A percentile compares a stretch with the other conserved stretches of the same genome.
These are phyloP conservation scores for Odocoileus virginianus DNA, from an alignment of 2,113 vertebrate species.

Conservation along the genomic window DNA sequence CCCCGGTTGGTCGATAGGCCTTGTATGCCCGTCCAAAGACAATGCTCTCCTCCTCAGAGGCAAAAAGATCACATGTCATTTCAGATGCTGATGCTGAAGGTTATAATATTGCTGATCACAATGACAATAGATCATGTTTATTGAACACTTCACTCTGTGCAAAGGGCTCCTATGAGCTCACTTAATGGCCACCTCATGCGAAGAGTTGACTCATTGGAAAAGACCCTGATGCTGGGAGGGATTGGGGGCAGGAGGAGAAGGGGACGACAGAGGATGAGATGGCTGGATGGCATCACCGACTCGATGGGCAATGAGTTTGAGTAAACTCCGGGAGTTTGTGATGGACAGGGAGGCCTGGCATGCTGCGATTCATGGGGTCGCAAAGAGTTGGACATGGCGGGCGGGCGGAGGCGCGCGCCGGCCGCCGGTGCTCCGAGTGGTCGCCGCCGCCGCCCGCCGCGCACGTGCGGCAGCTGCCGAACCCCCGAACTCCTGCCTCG, in stretches of 20 bases:
- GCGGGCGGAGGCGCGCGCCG: background rate
- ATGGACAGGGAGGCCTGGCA: too few relatives aligned
- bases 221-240: too few relatives aligned
- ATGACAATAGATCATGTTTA: background rate
- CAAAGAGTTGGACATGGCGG: background rate
- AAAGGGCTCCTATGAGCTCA: background rate
- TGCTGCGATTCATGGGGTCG: too few relatives aligned
- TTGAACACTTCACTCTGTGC: background rate
- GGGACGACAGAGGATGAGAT: too few relatives aligned
- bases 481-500: background rate
- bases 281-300: too few relatives aligned
- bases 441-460: background rate
- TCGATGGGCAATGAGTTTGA: too few relatives aligned
- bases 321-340: too few relatives aligned
- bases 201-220: too few relatives aligned
- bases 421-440: background rate
- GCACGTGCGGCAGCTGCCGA: slow-evolving; percentile 22
- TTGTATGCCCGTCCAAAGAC: background rate
- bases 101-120: background rate
- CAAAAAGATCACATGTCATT: background rate
- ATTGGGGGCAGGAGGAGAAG: too few relatives aligned
- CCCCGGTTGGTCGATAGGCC: background rate
- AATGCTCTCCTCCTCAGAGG: background rate
- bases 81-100: background rate
- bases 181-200: background rate